Conservation (phyloP, 2,797 vertebrate genomes). For the Periophthalmus magnuspinnatus region DNA sequence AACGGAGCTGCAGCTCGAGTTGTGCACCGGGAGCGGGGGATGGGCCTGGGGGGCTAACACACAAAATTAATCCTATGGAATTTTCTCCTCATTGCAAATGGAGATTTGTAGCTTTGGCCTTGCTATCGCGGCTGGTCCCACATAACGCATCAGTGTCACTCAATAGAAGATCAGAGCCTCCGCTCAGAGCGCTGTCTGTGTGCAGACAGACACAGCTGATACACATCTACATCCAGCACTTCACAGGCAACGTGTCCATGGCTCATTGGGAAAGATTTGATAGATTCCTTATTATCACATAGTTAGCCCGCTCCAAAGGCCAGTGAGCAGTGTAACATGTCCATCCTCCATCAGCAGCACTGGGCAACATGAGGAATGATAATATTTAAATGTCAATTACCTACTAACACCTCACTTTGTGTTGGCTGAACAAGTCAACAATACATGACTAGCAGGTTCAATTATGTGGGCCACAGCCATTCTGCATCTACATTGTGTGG, state of each 20-base stretch:
- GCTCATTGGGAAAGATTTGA: conserved; percentile 70
- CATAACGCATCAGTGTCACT: conserved; percentile 72
- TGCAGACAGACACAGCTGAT: conserved; percentile 64
- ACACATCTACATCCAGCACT: conserved; percentile 66
- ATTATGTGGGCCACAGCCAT: conserved; percentile 55
- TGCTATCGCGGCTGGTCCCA: conserved; percentile 70
- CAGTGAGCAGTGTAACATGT: conserved; percentile 20
- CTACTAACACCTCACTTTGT: conserved; percentile 26
- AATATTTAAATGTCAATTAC: conserved; percentile 56
- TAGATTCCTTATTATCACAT: conserved; percentile 69
- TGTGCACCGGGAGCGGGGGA: conserved; percentile 65
- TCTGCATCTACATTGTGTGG: conserved; percentile 54
- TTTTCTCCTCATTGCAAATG: conserved; percentile 83
- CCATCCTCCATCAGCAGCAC: conserved; percentile 25
- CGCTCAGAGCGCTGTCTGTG: conserved; percentile 67
- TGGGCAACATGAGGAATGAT: conserved; percentile 6
- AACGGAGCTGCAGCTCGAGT: conserved; percentile 85
- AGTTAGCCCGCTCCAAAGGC: too few species aligned
- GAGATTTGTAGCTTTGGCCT: conserved; percentile 79
- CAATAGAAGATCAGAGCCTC: conserved; percentile 72
- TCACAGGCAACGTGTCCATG: conserved; percentile 72
- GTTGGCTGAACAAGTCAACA: conserved; percentile 43
- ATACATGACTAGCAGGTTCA: conserved; percentile 59
- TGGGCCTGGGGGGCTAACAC: conserved; percentile 71
- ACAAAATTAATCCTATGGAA: conserved; percentile 86